A percentile compares a stretch with the other conserved stretches of the same genome.
Evolutionary conservation across 2,113 vertebrate species (phyloP).

Genomic region (Oreochromis niloticus): DNA sequence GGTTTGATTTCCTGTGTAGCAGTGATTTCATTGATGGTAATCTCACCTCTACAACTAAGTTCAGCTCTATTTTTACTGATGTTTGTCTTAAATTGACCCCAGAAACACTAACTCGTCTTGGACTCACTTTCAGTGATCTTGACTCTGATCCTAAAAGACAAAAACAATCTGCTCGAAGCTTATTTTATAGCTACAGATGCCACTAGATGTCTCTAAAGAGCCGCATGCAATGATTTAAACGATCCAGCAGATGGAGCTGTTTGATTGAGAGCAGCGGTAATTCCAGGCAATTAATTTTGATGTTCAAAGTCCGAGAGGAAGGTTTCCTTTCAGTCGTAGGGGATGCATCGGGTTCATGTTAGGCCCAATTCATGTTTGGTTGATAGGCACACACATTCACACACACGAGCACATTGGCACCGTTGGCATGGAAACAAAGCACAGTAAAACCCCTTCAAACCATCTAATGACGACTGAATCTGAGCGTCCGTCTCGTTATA

Average conservation of each 20-base stretch:
- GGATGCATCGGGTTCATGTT: background rate
- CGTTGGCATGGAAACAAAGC: slow-evolving; percentile 55
- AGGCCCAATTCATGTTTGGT: background rate
- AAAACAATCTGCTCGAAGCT: background rate
- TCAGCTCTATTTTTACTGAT: background rate
- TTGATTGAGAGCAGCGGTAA: background rate
- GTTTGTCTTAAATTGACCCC: background rate
- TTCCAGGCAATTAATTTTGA: background rate
- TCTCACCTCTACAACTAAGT: background rate
- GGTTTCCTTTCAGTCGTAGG: background rate
- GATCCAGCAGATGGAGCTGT: background rate
- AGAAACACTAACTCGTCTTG: background rate
- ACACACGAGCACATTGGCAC: slow-evolving; percentile 50
- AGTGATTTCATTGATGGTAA: background rate
- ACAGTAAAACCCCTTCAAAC: slow-evolving; percentile 19
- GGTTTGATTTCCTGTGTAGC: background rate
- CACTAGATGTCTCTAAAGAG: background rate
- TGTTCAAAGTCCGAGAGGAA: background rate
- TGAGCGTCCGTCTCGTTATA: background rate
- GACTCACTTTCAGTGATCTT: background rate
- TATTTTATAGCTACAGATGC: background rate
- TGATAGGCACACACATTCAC: slow-evolving; percentile 3
- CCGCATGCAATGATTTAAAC: background rate
- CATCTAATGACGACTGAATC: background rate
- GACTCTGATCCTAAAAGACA: background rate